Evolutionary conservation across 2,797 vertebrate species (phyloP).

Genomic region (Sebastes hubbsi): DNA sequence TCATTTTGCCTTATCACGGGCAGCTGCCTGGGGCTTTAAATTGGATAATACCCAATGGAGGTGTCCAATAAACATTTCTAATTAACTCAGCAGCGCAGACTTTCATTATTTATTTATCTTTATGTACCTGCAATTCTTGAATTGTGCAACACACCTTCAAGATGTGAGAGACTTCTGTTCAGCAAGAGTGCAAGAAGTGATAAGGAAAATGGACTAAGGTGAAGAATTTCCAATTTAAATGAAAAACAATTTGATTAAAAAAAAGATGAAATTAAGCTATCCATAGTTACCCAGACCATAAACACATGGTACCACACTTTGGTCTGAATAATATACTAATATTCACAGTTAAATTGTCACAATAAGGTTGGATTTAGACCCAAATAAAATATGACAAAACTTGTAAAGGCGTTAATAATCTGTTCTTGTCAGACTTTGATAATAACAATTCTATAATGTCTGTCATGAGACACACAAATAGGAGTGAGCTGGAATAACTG

Average conservation of each 20-base stretch:
- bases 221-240: slow-evolving; percentile 6
- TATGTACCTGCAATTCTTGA: slow-evolving; percentile 16
- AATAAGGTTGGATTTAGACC: background rate
- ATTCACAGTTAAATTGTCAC: too few relatives aligned
- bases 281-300: background rate
- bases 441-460: background rate
- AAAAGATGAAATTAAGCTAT: background rate
- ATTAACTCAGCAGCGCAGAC: slow-evolving; percentile 26
- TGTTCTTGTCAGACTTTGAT: background rate
- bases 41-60: background rate
- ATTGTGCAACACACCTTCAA: background rate
- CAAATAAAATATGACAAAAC: background rate
- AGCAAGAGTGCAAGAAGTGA: slow-evolving; percentile 11
- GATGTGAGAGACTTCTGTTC: background rate
- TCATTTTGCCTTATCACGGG: slow-evolving; percentile 7
- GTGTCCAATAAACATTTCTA: slow-evolving; percentile 40
- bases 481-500: background rate
- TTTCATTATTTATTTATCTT: slow-evolving; percentile 29
- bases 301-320: background rate
- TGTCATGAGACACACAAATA: background rate
- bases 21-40: slow-evolving; percentile 18
- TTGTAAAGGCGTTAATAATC: background rate
- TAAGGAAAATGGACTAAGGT: slow-evolving; percentile 4
- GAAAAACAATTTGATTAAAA: background rate
- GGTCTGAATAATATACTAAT: too few relatives aligned